Evolutionary conservation across 2,113 vertebrate species (phyloP), one percentile per base, ranked within the genome.

Genomic region (Megaceryle maxima): DNA sequence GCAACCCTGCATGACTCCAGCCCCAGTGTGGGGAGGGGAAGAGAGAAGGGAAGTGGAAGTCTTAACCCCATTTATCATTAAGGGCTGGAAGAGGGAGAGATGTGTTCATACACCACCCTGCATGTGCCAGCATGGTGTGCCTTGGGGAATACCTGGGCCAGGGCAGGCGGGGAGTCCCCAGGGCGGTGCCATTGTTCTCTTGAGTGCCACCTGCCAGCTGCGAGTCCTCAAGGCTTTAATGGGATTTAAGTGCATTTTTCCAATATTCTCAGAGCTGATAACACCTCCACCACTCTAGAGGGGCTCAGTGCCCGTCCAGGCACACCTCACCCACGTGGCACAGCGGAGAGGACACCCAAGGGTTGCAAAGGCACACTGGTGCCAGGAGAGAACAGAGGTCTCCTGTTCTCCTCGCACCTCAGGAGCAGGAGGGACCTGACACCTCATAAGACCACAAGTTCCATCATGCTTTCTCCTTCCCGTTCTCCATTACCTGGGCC

Each of bases 181-280:
- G 62, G 92, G 66, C 5, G 4, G 51, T 81, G 60, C 37, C 83
- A 25, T 9, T 69, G 33, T 80, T 92, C 28, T 2, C 2, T n/a
- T 41, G 37, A 81, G 46, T 50, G 90, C 73, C 44, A 88, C 50
- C 39, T 55, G 56, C 73, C 44, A 88, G 48, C 39, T 55, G 56
- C 2, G 1, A 50, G 55, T 44, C 29, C 87, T 95, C 0, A 0
- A 89, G 56, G 37, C 62, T 87, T 72, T 75, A 63, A 39, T 7
- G 39, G 67, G 66, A 41, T 16, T 72, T n/a, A 46, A 91, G 78
- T 60, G 50, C 83, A 95, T 94, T 94, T 94, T 81, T 84, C n/a
- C 76, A 60, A 94, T 91, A 48, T 72, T 79, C 66, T 67, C 56
- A 6, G 62, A 66, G 62, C 22, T 1, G 5, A 11, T 68, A 89